Base-by-base conservation (phyloP, 1,140 invertebrate species). In the Mizuhopecten yessoensis region DNA sequence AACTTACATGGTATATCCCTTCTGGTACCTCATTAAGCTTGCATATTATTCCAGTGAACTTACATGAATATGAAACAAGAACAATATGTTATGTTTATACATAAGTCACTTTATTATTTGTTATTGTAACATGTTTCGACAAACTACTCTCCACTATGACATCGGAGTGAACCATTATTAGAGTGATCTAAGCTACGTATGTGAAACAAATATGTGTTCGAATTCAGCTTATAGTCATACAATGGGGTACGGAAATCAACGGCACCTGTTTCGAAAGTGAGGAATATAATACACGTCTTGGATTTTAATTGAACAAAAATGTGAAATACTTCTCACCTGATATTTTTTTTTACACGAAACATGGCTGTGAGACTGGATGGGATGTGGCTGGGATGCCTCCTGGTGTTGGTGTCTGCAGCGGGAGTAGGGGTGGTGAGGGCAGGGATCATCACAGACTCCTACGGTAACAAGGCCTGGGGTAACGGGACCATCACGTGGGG, bases 401-500 rank as follows among this genome's bases (percentile, higher is more conserved):
- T 75, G 23, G n/a, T 75, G 5, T 17, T 75, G 57, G n/a, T 75
- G 23, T n/a, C 57, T 0, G 57, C 57, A 9, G 23, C 23, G 11
- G 57, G 57, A n/a, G 57, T 75, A 5, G 57, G 57, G 2, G 89
- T 87, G 9, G 87, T 13, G 15, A 29, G 36, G 36, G 57, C 75
- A 23, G 86, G 89, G 20, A 36, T 34, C 17, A 90, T 93, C 13
- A 91, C 92, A 0, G 94, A 94, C 87, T 57, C 33, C 33, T 93
- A 93, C 86, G 94, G 94, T 20, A 94, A 94, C 89, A 87, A 34
- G 13, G 92, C 92, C 15, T 90, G 89, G 42, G 93, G 92, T 29
- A 91, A 93, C 36, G 94, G 94, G 0, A 93, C 90, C 1, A 88
- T 94, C 9, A 89, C 90, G 15, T 94, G 92, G 92, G 92, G 91